A percentile compares a stretch with the other conserved stretches of the same genome.
phyloP scores from a whole-genome alignment of 2,113 vertebrate species.

The Vimba vimba region DNA sequence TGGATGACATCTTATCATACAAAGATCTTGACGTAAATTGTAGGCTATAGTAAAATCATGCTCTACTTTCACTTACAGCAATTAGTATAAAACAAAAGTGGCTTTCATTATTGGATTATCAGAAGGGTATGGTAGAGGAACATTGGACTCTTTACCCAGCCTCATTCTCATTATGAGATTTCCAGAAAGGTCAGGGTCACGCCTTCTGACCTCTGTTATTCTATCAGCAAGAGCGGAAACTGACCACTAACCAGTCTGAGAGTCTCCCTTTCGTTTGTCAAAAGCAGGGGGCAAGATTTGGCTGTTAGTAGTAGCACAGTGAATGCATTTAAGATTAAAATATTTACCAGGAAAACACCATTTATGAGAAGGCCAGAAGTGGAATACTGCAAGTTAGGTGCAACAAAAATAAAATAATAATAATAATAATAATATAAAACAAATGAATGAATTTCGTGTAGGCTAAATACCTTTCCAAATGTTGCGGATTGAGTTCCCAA shows the following conservation, averaged over 20 bases:
- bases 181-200: conserved; percentile 30
- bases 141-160: conserved; percentile 1
- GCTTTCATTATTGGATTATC: conserved; percentile 3
- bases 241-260: conserved; percentile 13
- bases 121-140: background rate
- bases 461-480: too few relatives aligned
- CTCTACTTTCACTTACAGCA: background rate
- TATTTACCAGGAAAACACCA: too few relatives aligned
- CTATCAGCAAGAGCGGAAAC: conserved; percentile 39
- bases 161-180: conserved; percentile 39
- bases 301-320: conserved; percentile 13
- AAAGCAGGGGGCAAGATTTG: background rate
- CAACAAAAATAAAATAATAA: too few relatives aligned
- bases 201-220: conserved; percentile 40
- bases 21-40: background rate
- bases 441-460: too few relatives aligned
- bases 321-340: background rate
- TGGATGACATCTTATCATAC: background rate
- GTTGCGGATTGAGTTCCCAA: too few relatives aligned
- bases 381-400: too few relatives aligned
- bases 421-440: too few relatives aligned
- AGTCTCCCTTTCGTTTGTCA: background rate
- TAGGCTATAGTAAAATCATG: background rate
- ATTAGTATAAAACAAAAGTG: background rate
- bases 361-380: too few relatives aligned